Evolutionary conservation across 92 coral and sea anemone species (phyloP).

Genomic region (Paramuricea clavata): DNA sequence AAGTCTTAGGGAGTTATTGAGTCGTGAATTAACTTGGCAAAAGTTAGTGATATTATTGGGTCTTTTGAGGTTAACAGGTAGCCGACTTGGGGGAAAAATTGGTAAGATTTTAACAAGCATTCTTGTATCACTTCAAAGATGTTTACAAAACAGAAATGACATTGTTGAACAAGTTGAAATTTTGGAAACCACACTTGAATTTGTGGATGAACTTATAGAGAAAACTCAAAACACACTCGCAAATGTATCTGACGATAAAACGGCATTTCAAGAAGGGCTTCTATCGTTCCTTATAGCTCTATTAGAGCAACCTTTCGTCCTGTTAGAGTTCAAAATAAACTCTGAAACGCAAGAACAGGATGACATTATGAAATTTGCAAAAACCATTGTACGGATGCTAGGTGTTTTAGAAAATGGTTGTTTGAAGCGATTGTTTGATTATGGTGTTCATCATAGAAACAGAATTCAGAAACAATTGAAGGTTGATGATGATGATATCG

Average conservation of each 20-base stretch:
- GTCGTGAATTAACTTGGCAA: not conserved
- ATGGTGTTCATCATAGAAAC: slow-evolving; percentile 4
- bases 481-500: not conserved
- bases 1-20: slow-evolving; percentile 2
- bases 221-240: not conserved
- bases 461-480: not conserved
- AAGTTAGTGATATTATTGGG: slow-evolving; percentile 5
- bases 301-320: not conserved
- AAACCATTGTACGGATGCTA: slow-evolving; percentile 19
- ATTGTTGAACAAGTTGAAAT: slow-evolving; percentile 9
- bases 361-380: not conserved
- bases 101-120: slow-evolving; percentile 23
- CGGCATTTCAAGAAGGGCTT: not conserved
- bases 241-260: not conserved
- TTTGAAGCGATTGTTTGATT: slow-evolving; percentile 33
- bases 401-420: slow-evolving; percentile 27
- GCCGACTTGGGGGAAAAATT: slow-evolving; percentile 8
- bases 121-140: not conserved
- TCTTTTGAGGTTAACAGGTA: slow-evolving; percentile 3
- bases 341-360: not conserved
- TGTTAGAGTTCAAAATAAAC: not conserved
- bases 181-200: slow-evolving; percentile 30
- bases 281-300: slow-evolving; percentile 8
- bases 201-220: slow-evolving; percentile 13
- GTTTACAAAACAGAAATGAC: slow-evolving; percentile 13